phyloP scores from a whole-genome alignment of 2,888 invertebrate species.

The Troides oblongomaculatus region DNA sequence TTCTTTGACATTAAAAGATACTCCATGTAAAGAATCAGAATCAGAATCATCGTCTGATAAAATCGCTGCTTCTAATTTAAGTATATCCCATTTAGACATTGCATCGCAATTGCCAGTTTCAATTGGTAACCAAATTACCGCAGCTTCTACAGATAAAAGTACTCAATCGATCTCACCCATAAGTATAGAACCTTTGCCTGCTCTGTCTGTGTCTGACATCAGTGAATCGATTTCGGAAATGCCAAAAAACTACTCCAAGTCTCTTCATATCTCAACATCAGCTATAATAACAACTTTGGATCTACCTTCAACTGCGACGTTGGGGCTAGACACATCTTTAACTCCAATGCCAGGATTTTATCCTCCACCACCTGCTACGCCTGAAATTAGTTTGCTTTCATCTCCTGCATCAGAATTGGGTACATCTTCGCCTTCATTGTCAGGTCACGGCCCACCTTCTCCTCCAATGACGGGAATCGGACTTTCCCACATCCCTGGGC shows the following conservation, averaged over 20 bases:
- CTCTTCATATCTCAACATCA: neutral
- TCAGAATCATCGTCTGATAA: slow-evolving; percentile 31
- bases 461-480: slow-evolving; percentile 56
- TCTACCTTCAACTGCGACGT: slow-evolving; percentile 43
- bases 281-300: neutral
- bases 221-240: neutral
- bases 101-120: slow-evolving; percentile 53
- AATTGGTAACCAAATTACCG: slow-evolving; percentile 43
- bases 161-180: slow-evolving; percentile 39
- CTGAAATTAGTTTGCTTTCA: slow-evolving; percentile 51
- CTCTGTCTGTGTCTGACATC: slow-evolving; percentile 42
- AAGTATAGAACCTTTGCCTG: slow-evolving; percentile 45
- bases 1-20: neutral
- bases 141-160: neutral
- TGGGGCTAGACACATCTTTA: slow-evolving; percentile 49
- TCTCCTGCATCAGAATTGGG: slow-evolving; percentile 59
- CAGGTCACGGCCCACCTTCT: slow-evolving; percentile 52
- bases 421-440: slow-evolving; percentile 35
- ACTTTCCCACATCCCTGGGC: slow-evolving; percentile 52
- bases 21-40: slow-evolving; percentile 34
- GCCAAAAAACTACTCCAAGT: neutral
- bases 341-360: slow-evolving; percentile 57
- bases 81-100: slow-evolving; percentile 25
- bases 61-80: neutral
- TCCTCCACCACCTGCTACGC: slow-evolving; percentile 45